phyloP scores from a whole-genome alignment of 1,140 invertebrate species.

The Acromyrmex heyeri region DNA sequence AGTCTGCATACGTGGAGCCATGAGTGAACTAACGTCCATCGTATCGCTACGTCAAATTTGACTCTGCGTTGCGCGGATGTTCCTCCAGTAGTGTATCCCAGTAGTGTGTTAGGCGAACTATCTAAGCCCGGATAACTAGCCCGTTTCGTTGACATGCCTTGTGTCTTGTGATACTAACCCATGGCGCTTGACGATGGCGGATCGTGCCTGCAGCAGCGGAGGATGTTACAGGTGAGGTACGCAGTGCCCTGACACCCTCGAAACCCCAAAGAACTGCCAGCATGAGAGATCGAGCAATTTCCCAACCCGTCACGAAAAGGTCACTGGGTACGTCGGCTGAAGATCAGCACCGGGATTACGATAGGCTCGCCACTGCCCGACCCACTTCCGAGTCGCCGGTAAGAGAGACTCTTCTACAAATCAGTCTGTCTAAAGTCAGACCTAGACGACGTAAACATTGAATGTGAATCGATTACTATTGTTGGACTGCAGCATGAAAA shows the following conservation, averaged over 20 bases:
- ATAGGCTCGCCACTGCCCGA: conserved; percentile 68
- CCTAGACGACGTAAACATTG: not conserved
- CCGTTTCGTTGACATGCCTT: conserved; percentile 82
- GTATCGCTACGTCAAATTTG: not conserved
- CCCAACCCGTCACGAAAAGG: conserved; percentile 79
- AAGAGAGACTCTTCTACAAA: conserved; percentile 20
- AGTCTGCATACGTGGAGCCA: not conserved
- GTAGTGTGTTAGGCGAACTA: conserved; percentile 34
- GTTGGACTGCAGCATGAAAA: not conserved
- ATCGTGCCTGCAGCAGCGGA: conserved; percentile 86
- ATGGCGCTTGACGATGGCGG: conserved; percentile 85
- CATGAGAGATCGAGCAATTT: conserved; percentile 89
- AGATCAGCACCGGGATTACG: conserved; percentile 78
- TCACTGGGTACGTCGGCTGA: conserved; percentile 44
- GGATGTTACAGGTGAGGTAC: conserved; percentile 90
- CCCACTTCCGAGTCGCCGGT: conserved; percentile 81
- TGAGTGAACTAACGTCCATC: conserved; percentile 50
- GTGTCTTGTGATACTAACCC: conserved; percentile 86
- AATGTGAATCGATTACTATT: not conserved
- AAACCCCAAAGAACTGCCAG: conserved; percentile 94
- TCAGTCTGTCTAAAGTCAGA: not conserved
- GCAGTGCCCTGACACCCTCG: conserved; percentile 91
- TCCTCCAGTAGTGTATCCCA: conserved; percentile 41
- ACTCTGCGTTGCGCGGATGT: not conserved
- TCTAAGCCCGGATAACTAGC: conserved; percentile 73